Base-by-base conservation (phyloP, 2,888 invertebrate species). In the Epiblema foenella region DNA sequence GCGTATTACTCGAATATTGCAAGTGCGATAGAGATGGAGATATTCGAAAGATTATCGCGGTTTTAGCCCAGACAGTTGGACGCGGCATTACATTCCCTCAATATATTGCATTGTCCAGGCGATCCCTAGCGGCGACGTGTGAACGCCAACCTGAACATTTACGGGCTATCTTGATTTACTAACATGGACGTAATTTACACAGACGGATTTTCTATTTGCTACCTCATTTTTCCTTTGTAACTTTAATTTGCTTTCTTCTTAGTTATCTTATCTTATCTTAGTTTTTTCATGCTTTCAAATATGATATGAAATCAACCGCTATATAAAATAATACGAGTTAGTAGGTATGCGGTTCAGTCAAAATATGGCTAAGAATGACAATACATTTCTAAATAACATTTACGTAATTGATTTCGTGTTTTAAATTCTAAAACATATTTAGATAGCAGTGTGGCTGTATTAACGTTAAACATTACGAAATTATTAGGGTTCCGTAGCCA, bases 141-240 rank as follows among this genome's bases (percentile, higher is more conserved):
- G 60, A 60, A 37, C 46, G 46, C 42, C 49, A 57, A 11, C 57
- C 59, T 60, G 42, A 62, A 60, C 46, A 11, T 20, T 68, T 46
- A 33, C 54, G 42, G 42, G 33, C 60, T 33, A 62, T 51, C 68
- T 54, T 56, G 60, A 68, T 60, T 54, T 62, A 46, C 60, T 62
- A 54, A 68, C 54, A 52, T 59, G 60, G 52, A 18, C 42, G 39
- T 52, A 68, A 52, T 68, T 68, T 68, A 54, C 52, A 60, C 68
- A 12, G 60, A 29, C 18, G 17, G 29, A 20, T 24, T 39, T 59
- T 59, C 39, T 39, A 59, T 63, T 51, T 63, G 63, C 51, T 63
- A 51, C 33, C 51, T 8, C 29, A 51, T 51, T 37, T 63, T 17
- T 37, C 33, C 17, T 17, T 33, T 51, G 11, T 8, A 46, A 15